A percentile compares a stretch with the other conserved stretches of the same genome.
Evolutionary conservation across 1,140 invertebrate species (phyloP).

Genomic region (Heterodera schachtii): DNA sequence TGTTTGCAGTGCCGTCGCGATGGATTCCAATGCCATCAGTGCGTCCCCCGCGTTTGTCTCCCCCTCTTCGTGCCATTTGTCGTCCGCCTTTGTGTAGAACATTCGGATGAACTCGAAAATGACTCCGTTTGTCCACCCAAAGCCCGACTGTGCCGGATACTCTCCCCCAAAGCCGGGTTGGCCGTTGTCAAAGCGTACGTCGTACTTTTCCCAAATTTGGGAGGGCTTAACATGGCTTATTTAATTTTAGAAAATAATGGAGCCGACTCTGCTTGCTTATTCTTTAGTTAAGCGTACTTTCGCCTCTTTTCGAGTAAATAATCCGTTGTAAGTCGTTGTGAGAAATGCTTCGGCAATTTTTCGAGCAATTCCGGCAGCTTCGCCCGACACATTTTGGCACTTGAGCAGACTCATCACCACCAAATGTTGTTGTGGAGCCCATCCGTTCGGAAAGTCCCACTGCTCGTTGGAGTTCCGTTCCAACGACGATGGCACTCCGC

Average conservation of each 20-base stretch:
- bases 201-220: slow-evolving; percentile 87
- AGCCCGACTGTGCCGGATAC: slow-evolving; percentile 69
- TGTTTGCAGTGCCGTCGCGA: neutral
- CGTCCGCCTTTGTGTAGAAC: slow-evolving; percentile 38
- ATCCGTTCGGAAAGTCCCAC: slow-evolving; percentile 88
- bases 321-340: slow-evolving; percentile 79
- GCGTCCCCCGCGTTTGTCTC: neutral
- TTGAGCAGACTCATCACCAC: slow-evolving; percentile 69
- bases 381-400: slow-evolving; percentile 36
- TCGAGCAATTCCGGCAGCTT: slow-evolving; percentile 41
- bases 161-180: slow-evolving; percentile 55
- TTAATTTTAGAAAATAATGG: too few relatives aligned
- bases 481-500: slow-evolving; percentile 81
- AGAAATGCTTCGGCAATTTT: slow-evolving; percentile 72
- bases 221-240: slow-evolving; percentile 66
- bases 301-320: slow-evolving; percentile 66
- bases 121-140: slow-evolving; percentile 83
- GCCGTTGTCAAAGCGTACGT: slow-evolving; percentile 51
- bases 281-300: slow-evolving; percentile 9
- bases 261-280: too few relatives aligned
- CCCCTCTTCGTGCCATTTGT: neutral
- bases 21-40: neutral
- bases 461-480: slow-evolving; percentile 79
- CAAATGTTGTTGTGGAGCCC: slow-evolving; percentile 59
- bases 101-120: slow-evolving; percentile 68